These are phyloP conservation scores for Botia almorhae DNA, from an alignment of 2,797 vertebrate species.

Conservation along the genomic window DNA sequence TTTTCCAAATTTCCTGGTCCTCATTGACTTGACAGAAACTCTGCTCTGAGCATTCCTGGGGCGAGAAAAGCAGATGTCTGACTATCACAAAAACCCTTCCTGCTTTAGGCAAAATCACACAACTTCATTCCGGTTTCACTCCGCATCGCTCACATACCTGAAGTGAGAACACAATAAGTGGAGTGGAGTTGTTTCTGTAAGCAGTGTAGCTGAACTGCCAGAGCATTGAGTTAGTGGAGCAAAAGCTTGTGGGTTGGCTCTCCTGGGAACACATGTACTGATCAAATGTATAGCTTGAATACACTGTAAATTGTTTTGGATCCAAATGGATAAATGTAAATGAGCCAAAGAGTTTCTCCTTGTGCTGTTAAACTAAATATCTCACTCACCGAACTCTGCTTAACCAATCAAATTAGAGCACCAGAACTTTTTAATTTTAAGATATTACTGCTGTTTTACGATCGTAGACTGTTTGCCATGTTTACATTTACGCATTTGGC, in stretches of 20 bases:
- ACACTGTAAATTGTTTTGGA: too few species aligned
- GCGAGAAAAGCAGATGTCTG: background rate
- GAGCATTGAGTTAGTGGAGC: too few species aligned
- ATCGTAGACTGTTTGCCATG: background rate
- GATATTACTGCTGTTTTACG: background rate
- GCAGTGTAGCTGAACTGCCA: too few species aligned
- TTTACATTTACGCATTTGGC: too few species aligned
- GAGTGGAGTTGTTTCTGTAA: background rate
- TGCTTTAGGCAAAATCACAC: background rate
- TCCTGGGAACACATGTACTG: too few species aligned
- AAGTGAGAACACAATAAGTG: background rate
- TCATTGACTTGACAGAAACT: background rate
- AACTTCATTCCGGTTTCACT: background rate
- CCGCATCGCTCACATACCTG: background rate
- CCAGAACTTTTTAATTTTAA: background rate
- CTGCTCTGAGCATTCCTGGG: background rate
- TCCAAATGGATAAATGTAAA: too few species aligned
- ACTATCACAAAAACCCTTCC: background rate
- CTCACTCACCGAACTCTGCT: background rate
- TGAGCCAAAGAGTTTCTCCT: too few species aligned
- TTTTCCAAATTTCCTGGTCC: background rate
- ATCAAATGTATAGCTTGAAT: too few species aligned
- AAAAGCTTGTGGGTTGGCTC: too few species aligned
- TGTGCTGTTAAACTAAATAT: background rate
- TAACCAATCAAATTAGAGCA: background rate